Conservation (phyloP, 2,797 vertebrate species). For the Falco cherrug region DNA sequence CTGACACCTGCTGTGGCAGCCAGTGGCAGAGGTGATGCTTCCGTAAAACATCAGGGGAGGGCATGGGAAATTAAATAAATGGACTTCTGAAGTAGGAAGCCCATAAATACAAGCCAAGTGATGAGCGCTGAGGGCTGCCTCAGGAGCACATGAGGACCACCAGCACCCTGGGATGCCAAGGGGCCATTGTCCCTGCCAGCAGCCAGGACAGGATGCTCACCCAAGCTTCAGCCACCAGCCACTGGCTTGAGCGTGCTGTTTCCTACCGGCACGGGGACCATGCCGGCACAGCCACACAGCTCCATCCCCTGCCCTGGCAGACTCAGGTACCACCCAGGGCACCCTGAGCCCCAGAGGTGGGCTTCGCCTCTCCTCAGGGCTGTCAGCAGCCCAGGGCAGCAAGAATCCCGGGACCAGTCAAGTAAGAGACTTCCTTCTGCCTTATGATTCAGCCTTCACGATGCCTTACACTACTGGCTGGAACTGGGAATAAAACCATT, state of each 20-base stretch:
- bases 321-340: too few relatives aligned
- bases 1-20: background rate
- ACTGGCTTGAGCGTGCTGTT: background rate
- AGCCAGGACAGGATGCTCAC: accelerated
- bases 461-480: background rate
- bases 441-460: background rate
- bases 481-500: background rate
- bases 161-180: accelerated
- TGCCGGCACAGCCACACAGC: accelerated
- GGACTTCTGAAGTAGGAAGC: background rate
- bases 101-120: background rate
- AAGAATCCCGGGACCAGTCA: accelerated
- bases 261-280: accelerated
- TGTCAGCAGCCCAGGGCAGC: accelerated
- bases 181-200: accelerated
- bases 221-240: accelerated
- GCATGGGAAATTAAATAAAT: background rate
- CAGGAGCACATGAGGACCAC: background rate
- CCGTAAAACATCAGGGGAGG: background rate
- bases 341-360: background rate
- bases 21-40: accelerated
- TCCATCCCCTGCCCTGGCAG: background rate
- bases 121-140: background rate
- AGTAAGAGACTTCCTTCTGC: background rate
- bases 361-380: background rate